These are phyloP conservation scores for Lasius fuliginosus DNA, from an alignment of 2,888 invertebrate genomes.

Conservation along the genomic window DNA sequence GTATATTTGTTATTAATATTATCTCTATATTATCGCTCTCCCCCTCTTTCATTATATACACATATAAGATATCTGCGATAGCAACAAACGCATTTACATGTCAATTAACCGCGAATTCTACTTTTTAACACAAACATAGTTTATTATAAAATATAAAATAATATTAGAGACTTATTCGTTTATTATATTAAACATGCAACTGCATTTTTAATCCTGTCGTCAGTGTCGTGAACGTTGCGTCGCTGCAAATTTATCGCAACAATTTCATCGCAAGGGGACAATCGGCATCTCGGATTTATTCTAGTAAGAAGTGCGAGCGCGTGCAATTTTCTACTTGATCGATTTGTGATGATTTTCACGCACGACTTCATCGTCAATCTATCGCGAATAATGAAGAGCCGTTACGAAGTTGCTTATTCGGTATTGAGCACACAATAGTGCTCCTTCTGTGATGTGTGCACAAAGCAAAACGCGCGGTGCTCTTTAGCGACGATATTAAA, in stretches of 20 bases:
- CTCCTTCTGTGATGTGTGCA: not conserved
- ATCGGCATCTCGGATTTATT: slow-evolving; percentile 28
- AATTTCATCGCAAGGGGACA: not conserved
- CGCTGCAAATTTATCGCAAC: not conserved
- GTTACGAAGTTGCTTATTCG: slow-evolving; percentile 8
- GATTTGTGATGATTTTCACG: slow-evolving; percentile 66
- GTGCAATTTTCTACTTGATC: slow-evolving; percentile 50
- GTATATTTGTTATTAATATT: not conserved
- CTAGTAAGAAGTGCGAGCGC: not conserved
- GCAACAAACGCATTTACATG: not conserved
- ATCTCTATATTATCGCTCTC: not conserved
- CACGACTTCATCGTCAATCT: slow-evolving; percentile 46
- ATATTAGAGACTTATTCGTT: not conserved
- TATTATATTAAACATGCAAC: not conserved
- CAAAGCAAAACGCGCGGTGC: slow-evolving; percentile 32
- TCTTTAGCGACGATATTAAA: slow-evolving; percentile 33
- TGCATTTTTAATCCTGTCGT: not conserved
- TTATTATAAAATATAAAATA: not conserved
- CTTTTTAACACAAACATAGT: not conserved
- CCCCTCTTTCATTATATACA: not conserved
- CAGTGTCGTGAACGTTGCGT: not conserved
- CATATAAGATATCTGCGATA: not conserved
- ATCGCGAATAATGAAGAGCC: slow-evolving; percentile 54
- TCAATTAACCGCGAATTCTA: not conserved
- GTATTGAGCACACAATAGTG: slow-evolving; percentile 8